Evolutionary conservation across 2,113 vertebrate genomes (phyloP), one percentile per base, ranked within the genome.

Genomic region (Eclectus roratus): DNA sequence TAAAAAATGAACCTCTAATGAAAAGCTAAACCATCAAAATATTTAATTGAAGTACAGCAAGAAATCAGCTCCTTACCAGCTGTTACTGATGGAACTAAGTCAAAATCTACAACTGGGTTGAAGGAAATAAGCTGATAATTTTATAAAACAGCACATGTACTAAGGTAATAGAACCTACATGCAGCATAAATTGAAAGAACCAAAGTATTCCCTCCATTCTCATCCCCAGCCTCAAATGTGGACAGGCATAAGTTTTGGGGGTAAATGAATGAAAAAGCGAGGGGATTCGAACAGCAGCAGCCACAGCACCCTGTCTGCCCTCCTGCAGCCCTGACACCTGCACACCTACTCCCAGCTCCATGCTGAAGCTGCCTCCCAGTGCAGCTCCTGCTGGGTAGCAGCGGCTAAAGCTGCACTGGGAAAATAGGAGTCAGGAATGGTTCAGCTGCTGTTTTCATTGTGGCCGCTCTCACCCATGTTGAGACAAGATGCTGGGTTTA

Each of bases 261-360:
- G 27, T 21, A 46, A 73, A 58, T 4, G 25, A 85, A 73, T 11
- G 13, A 91, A 37, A 47, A 85, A 73, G 29, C 0, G 0, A 84
- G 58, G 6, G 29, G 21, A 33, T 70, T 23, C 11, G 1, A 70
- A 31, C 4, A 90, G 65, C 11, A 20, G 39, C 13, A 56, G 25
- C 25, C 19, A 11, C 31, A n/a, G 2, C 6, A 55, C 5, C 9
- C 8, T 17, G 16, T 65, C 35, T 72, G 37, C 29, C 13, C 37
- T 69, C 18, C 76, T 21, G 27, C 44, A 24, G 24, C 7, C 8
- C 74, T 64, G 25, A 37, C 1, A 17, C 29, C 43, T 15, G 10
- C 2, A 3, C 1, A 1, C 7, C 43, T 2, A 0, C 10, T 69
- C 17, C 17, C 65, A 52, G 73, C 65, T 47, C 9, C 2, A 0